Base-by-base conservation (phyloP, 2,888 invertebrate genomes). In the Troides helena region DNA sequence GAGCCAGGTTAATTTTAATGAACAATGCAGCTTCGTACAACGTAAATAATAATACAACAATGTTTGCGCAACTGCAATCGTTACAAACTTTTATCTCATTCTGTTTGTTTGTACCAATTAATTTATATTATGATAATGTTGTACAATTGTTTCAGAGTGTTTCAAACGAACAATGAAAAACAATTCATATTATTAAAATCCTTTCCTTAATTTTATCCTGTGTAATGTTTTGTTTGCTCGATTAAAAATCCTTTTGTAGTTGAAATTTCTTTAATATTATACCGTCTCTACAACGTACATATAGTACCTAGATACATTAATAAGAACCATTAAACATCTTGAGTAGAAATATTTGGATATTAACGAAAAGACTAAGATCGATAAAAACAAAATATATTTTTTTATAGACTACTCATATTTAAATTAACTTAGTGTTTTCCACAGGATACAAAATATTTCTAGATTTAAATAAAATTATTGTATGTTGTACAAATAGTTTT, bases 1-100 rank as follows among this genome's bases (percentile, higher is more conserved):
- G 57, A 58, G 23, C 12, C 23, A 23, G 57, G 57, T 58, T 58
- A 58, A 58, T 58, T 58, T 58, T 58, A 58, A 58, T 25, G 21
- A 58, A 58, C 57, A 58, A 58, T 58, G 21, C 57, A 58, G 57
- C 23, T 23, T 14, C 23, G 57, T 58, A 12, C 53, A n/a, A 53
- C n/a, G 53, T 53, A 53, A 53, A 53, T n/a, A 58, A 58, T 58
- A 58, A 25, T 58, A 23, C 57, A 7, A 23, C 57, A 58, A 23
- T 58, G 57, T 58, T 58, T 58, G 23, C 23, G 21, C 21, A 58
- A 58, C 14, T 58, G 57, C 57, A 58, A 25, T 58, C 57, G 8
- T 58, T 25, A 7, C 12, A 58, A 58, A 57, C 57, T 57, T 57
- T 21, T n/a, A 21, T 53, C 8, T 58, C 21, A 58, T 58, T 58